Percentiles rank a stretch among this genome's conserved stretches.
phyloP scores from a whole-genome alignment of 1,140 invertebrate genomes.

The Cydia fagiglandana region DNA sequence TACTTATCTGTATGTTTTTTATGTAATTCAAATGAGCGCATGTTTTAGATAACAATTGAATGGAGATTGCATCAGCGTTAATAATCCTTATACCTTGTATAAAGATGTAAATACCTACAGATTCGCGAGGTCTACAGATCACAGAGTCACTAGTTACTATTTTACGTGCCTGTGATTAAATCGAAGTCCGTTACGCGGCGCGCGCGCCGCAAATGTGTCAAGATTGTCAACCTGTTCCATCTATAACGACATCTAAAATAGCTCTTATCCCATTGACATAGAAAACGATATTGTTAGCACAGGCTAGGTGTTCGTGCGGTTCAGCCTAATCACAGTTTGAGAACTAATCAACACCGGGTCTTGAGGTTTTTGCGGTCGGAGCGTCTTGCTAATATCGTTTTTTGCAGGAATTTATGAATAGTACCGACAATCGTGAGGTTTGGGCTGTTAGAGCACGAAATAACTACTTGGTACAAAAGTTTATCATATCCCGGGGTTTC shows the following conservation, averaged over 20 bases:
- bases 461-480: too few species aligned
- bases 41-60: too few species aligned
- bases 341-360: background rate
- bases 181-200: background rate
- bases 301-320: background rate
- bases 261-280: background rate
- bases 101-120: too few species aligned
- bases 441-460: too few species aligned
- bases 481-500: too few species aligned
- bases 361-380: slow-evolving; percentile 3
- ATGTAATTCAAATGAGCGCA: too few species aligned
- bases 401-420: background rate
- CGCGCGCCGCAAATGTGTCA: slow-evolving; percentile 5
- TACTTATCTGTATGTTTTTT: too few species aligned
- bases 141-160: too few species aligned
- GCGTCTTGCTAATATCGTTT: background rate
- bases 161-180: background rate
- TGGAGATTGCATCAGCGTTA: too few species aligned
- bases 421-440: background rate
- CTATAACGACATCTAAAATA: background rate
- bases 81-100: too few species aligned
- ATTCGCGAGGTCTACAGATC: too few species aligned
- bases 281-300: background rate
- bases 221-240: background rate
- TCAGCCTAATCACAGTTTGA: background rate